A percentile compares a stretch with the other conserved stretches of the same genome.
Conservation (phyloP, 2,888 invertebrate genomes). For the Charanyca ferruginea region DNA sequence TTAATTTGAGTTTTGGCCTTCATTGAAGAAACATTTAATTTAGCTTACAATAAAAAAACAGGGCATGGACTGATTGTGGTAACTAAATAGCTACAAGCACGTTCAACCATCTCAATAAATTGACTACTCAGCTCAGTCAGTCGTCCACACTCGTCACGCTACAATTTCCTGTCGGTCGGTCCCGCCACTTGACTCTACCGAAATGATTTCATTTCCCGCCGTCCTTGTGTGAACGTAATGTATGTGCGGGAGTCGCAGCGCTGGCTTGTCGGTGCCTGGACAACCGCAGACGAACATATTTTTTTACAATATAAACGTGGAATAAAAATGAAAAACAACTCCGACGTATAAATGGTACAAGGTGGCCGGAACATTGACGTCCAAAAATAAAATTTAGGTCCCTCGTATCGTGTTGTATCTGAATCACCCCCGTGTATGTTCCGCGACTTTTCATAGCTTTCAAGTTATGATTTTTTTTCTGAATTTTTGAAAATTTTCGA, state of each 20-base stretch:
- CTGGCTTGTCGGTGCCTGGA: not conserved
- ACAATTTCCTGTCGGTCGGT: conserved; percentile 21
- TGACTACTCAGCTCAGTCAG: not conserved
- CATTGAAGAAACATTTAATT: too few species aligned
- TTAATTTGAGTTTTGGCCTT: too few species aligned
- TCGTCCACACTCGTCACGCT: not conserved
- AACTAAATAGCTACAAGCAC: not conserved
- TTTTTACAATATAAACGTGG: not conserved
- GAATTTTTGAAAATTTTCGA: too few species aligned
- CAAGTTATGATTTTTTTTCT: too few species aligned
- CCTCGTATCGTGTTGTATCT: too few species aligned
- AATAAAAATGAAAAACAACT: not conserved
- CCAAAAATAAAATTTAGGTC: too few species aligned
- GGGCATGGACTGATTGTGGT: not conserved
- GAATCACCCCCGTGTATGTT: too few species aligned
- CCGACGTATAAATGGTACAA: too few species aligned
- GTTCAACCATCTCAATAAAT: not conserved
- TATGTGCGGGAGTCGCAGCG: not conserved
- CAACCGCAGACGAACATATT: too few species aligned
- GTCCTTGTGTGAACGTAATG: not conserved
- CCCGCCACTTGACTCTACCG: not conserved
- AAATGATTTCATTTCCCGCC: conserved; percentile 37
- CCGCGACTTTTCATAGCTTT: too few species aligned
- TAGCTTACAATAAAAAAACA: too few species aligned
- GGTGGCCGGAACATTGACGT: too few species aligned